phyloP scores from a whole-genome alignment of 1,140 invertebrate species.

The Drosophila pectinifera region DNA sequence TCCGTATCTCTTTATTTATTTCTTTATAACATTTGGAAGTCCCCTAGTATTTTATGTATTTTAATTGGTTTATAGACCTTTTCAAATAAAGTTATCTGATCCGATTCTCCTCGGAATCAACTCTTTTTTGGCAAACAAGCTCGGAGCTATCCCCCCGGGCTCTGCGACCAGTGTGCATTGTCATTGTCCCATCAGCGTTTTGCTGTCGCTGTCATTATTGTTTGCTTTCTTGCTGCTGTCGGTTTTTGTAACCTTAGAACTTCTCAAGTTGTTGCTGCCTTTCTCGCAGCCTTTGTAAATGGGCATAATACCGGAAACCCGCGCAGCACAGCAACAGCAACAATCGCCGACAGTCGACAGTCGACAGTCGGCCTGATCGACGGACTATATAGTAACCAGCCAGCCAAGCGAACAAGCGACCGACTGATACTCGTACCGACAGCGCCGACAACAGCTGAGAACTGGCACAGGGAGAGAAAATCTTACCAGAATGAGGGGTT shows the following conservation, averaged over 20 bases:
- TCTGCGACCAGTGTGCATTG: conserved; percentile 34
- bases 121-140: conserved; percentile 8
- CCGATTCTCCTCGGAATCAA: conserved; percentile 6
- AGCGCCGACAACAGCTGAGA: conserved; percentile 58
- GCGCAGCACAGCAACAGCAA: conserved; percentile 63
- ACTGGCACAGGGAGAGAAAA: conserved; percentile 8
- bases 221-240: conserved; percentile 67
- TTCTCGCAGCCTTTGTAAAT: conserved; percentile 73
- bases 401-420: conserved; percentile 49
- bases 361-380: conserved; percentile 33
- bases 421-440: conserved; percentile 45
- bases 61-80: background rate
- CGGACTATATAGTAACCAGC: conserved; percentile 41
- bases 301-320: conserved; percentile 79
- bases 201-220: conserved; percentile 71
- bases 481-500: background rate
- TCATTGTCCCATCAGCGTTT: conserved; percentile 55
- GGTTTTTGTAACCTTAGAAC: conserved; percentile 78
- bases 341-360: conserved; percentile 27
- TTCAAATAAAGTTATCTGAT: background rate
- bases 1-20: background rate
- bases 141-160: background rate
- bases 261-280: conserved; percentile 70
- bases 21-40: background rate
- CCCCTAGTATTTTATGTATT: background rate